Evolutionary conservation across 1,140 invertebrate species (phyloP).

Genomic region (Colletes gigas): DNA sequence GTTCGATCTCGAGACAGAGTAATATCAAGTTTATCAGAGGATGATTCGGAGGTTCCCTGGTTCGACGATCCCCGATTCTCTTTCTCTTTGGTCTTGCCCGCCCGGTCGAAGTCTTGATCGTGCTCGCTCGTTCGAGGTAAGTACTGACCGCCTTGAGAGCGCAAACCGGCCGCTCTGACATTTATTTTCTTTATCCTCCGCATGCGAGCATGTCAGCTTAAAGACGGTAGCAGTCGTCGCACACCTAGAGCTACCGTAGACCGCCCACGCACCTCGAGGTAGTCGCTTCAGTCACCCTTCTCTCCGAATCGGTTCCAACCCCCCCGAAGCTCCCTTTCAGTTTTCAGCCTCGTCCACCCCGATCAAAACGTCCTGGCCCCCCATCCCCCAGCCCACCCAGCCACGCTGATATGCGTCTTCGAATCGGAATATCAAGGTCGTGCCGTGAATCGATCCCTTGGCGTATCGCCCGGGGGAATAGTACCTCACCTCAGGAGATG

Average conservation of each 20-base stretch:
- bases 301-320: not conserved
- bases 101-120: not conserved
- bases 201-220: conserved; percentile 44
- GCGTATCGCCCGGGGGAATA: not conserved
- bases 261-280: conserved; percentile 18
- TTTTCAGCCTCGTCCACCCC: conserved; percentile 4
- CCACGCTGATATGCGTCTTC: conserved; percentile 21
- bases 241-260: conserved; percentile 28
- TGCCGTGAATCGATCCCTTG: conserved; percentile 21
- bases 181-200: conserved; percentile 14
- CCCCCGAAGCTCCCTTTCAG: not conserved
- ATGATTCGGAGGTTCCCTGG: conserved; percentile 3
- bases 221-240: conserved; percentile 32
- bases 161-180: not conserved
- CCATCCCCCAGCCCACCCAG: not conserved
- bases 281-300: conserved; percentile 20
- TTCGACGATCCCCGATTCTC: conserved; percentile 3
- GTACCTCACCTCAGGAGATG: conserved; percentile 79
- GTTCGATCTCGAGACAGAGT: too few species aligned
- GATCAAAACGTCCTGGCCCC: not conserved
- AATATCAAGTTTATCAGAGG: too few species aligned
- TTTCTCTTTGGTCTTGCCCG: conserved; percentile 14
- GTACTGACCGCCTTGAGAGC: not conserved
- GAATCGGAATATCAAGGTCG: conserved; percentile 13
- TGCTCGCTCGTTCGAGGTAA: conserved; percentile 8